Percentiles rank a stretch among this genome's conserved stretches.
phyloP scores from a whole-genome alignment of 2,888 invertebrate genomes.

The Acrobasis consociella region DNA sequence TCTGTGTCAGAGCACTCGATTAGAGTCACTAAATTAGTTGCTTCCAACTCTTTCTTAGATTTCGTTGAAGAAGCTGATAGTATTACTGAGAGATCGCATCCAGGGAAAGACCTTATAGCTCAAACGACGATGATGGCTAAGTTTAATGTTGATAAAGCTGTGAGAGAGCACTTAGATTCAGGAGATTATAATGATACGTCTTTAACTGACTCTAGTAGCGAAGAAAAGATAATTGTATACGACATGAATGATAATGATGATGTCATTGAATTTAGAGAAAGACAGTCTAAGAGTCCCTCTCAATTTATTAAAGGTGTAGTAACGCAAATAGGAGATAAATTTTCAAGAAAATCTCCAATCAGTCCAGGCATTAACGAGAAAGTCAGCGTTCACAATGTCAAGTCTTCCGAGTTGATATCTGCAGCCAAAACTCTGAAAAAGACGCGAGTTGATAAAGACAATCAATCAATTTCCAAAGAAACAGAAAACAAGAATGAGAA shows the following conservation, averaged over 20 bases:
- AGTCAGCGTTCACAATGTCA: slow-evolving; percentile 62
- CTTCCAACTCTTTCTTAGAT: slow-evolving; percentile 68
- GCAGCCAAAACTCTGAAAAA: slow-evolving; percentile 60
- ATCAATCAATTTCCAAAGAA: slow-evolving; percentile 31
- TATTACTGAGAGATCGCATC: slow-evolving; percentile 61
- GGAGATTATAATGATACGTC: slow-evolving; percentile 71
- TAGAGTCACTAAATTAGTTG: slow-evolving; percentile 61
- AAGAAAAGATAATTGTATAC: slow-evolving; percentile 60
- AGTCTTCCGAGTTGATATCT: slow-evolving; percentile 58
- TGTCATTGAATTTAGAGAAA: slow-evolving; percentile 35
- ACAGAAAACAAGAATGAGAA: slow-evolving; percentile 40
- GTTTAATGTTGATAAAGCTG: slow-evolving; percentile 66
- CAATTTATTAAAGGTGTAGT: slow-evolving; percentile 57
- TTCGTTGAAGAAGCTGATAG: slow-evolving; percentile 68
- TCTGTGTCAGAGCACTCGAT: slow-evolving; percentile 68
- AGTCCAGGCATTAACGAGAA: slow-evolving; percentile 45
- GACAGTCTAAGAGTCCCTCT: slow-evolving; percentile 55
- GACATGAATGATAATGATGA: slow-evolving; percentile 51
- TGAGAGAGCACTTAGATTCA: slow-evolving; percentile 69
- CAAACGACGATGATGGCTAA: slow-evolving; percentile 77
- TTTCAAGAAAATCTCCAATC: slow-evolving; percentile 45
- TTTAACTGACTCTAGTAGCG: slow-evolving; percentile 71
- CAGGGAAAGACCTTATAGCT: slow-evolving; percentile 60
- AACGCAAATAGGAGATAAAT: slow-evolving; percentile 55
- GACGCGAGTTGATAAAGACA: slow-evolving; percentile 40